Base-by-base conservation (phyloP, 2,113 vertebrate genomes). In the Psilopsiagon aurifrons region DNA sequence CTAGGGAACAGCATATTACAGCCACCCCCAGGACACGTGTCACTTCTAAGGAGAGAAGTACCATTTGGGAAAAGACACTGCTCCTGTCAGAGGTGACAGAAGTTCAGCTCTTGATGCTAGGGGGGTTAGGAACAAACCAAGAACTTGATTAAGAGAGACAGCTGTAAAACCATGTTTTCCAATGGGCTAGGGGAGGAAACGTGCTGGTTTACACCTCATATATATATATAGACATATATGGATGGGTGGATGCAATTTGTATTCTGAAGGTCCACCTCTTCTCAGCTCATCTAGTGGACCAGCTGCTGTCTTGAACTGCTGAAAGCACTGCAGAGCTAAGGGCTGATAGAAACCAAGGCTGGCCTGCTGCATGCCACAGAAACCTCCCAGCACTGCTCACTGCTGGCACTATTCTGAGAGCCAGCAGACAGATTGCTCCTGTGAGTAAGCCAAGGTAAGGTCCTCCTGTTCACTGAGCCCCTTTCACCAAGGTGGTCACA, bases 11-110 rank as follows among this genome's bases (percentile, higher is more conserved):
- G 47, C 55, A 37, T 3, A 6, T n/a, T 69, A 55, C 35, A 83
- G 54, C 62, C 49, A 70, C 3, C 14, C 15, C 20, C 0, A 2
- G 9, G 7, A 22, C 47, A 46, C 6, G 29, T 70, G 16, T 41
- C 92, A 83, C 70, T 95, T 92, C 91, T 85, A 74, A 86, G 46
- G 15, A 91, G 17, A 91, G 62, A 95, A 92, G 79, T 88, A 73
- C 67, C n/a, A 25, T 17, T 20, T 43, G 60, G 70, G 41, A 49
- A 78, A 62, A 78, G 20, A 63, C 28, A 35, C 49, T 74, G 20
- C 11, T 75, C 37, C 77, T 31, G 3, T 71, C 52, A 63, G 31
- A 76, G 37, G 70, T 57, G 9, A 71, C 19, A 25, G 22, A 6
- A 90, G 23, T 37, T 60, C 54, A 85, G 57, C 54, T 92, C 44